These are phyloP conservation scores for Nemurella pictetii DNA, from an alignment of 2,888 invertebrate genomes.

Conservation along the genomic window DNA sequence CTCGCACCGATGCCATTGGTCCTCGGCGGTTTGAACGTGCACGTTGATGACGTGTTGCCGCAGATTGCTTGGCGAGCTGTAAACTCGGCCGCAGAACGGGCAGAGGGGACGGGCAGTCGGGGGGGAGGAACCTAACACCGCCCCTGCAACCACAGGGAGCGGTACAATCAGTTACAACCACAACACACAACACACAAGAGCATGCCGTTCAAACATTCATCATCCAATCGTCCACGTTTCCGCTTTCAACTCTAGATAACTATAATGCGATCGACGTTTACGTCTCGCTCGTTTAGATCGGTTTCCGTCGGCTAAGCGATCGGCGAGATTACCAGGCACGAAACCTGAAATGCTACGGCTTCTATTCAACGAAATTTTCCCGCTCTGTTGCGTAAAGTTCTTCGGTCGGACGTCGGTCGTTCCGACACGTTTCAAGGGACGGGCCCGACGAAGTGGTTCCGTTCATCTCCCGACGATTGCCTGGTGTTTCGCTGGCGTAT, in stretches of 20 bases:
- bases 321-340: not conserved
- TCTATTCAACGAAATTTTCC: not conserved
- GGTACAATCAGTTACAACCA: slow-evolving; percentile 30
- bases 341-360: not conserved
- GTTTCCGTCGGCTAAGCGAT: no score
- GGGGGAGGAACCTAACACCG: slow-evolving; percentile 41
- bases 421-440: not conserved
- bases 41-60: slow-evolving; percentile 72
- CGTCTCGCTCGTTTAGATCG: no score
- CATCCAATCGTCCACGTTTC: not conserved
- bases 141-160: slow-evolving; percentile 42
- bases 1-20: slow-evolving; percentile 54
- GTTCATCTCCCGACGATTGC: not conserved
- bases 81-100: slow-evolving; percentile 71
- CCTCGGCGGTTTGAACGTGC: slow-evolving; percentile 55
- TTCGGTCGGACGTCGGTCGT: not conserved
- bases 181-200: not conserved
- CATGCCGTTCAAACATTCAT: not conserved
- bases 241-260: not conserved
- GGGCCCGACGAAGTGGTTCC: not conserved
- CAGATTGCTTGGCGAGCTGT: slow-evolving; percentile 69
- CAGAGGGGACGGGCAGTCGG: slow-evolving; percentile 61
- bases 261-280: not conserved
- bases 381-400: not conserved
- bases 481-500: slow-evolving; percentile 63